These are phyloP conservation scores for Rhagoletis pomonella DNA, from an alignment of 1,140 invertebrate genomes.

Conservation along the genomic window DNA sequence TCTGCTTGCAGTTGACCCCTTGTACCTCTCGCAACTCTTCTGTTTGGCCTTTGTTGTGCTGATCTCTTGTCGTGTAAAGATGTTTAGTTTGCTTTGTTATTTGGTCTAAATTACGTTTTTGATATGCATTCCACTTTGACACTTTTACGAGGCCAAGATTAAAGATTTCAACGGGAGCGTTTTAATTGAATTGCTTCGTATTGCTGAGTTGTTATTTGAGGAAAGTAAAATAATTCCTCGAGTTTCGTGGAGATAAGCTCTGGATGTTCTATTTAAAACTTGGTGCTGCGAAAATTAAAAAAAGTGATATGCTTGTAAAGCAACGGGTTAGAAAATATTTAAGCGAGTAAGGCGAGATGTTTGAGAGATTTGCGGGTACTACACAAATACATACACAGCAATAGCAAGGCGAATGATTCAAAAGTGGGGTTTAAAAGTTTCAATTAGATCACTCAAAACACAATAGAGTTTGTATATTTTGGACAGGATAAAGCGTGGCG, in stretches of 20 bases:
- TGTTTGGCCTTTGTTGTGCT: background rate
- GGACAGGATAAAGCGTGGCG: too few relatives aligned
- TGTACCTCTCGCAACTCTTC: background rate
- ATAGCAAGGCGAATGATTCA: too few relatives aligned
- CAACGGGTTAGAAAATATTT: background rate
- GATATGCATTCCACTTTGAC: conserved; percentile 46
- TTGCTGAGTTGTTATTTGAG: background rate
- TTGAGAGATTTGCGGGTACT: too few relatives aligned
- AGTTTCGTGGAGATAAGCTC: conserved; percentile 5
- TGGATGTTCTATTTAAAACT: background rate
- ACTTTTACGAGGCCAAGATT: conserved; percentile 37
- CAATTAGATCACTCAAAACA: too few relatives aligned
- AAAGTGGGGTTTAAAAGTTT: too few relatives aligned
- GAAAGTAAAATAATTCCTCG: conserved; percentile 22
- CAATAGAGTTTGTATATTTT: too few relatives aligned
- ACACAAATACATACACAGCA: too few relatives aligned
- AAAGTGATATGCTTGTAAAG: background rate
- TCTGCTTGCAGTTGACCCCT: background rate
- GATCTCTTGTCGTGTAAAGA: background rate
- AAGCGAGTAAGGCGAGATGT: too few relatives aligned
- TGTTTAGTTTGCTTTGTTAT: conserved; percentile 17
- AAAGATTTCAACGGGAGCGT: conserved; percentile 32
- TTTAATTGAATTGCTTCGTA: conserved; percentile 47
- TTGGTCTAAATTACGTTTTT: conserved; percentile 18
- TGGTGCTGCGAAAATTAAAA: background rate